Evolutionary conservation across 2,113 vertebrate genomes (phyloP).

Genomic region (Falcunculus frontatus): DNA sequence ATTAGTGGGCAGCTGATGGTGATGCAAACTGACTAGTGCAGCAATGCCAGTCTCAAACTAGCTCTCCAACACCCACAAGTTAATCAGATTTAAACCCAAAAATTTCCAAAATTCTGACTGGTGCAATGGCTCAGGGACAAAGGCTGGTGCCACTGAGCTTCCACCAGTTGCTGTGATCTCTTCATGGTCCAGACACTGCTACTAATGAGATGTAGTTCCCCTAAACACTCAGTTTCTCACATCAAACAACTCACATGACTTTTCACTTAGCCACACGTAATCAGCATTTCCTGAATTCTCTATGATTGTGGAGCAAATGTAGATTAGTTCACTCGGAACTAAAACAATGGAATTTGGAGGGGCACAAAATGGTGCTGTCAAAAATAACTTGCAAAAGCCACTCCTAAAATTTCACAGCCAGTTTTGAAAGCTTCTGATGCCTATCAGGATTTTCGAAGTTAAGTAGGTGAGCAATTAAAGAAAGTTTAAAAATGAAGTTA

Average conservation of each 20-base stretch:
- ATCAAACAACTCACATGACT: neutral
- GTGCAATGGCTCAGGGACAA: slow-evolving; percentile 16
- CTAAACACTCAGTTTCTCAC: neutral
- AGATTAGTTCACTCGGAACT: neutral
- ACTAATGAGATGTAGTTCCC: neutral
- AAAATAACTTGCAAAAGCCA: neutral
- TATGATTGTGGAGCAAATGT: neutral
- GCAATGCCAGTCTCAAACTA: slow-evolving; percentile 75
- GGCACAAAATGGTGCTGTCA: neutral
- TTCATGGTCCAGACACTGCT: neutral
- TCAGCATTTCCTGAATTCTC: neutral
- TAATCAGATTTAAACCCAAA: neutral
- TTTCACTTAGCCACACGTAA: neutral
- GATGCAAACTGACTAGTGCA: slow-evolving; percentile 83
- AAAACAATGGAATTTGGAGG: neutral
- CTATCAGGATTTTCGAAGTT: neutral
- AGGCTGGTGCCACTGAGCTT: neutral
- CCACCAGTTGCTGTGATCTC: neutral
- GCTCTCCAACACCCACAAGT: slow-evolving; percentile 68
- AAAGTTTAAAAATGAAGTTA: neutral
- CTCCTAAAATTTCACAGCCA: neutral
- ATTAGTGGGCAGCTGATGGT: slow-evolving; percentile 87
- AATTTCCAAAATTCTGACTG: neutral
- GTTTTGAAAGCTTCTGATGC: neutral
- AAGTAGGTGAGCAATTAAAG: neutral